These are phyloP conservation scores for Anoplius nigerrimus DNA, from an alignment of 2,888 invertebrate genomes.

Conservation along the genomic window DNA sequence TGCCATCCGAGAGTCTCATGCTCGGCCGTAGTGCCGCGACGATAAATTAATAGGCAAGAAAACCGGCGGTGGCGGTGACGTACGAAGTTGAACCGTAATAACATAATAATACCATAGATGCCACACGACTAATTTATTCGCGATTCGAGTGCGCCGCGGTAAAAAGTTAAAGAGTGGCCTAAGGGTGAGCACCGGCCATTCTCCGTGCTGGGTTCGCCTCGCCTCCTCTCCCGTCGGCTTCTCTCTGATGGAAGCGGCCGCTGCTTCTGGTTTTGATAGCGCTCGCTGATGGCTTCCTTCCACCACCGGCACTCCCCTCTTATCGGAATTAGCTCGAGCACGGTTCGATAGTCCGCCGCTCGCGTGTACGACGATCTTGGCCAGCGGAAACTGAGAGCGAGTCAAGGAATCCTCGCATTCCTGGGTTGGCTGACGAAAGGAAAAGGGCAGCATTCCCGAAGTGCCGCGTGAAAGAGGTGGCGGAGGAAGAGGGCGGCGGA, in stretches of 20 bases:
- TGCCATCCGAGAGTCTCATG: conserved; percentile 32
- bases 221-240: neutral
- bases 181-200: conserved; percentile 23
- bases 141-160: conserved; percentile 29
- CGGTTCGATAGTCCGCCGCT: too few relatives aligned
- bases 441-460: conserved; percentile 17
- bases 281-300: too few relatives aligned
- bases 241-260: too few relatives aligned
- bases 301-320: neutral
- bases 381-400: too few relatives aligned
- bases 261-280: too few relatives aligned
- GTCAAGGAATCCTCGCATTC: neutral
- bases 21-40: conserved; percentile 36
- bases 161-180: conserved; percentile 38
- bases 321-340: too few relatives aligned
- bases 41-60: conserved; percentile 55
- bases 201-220: neutral
- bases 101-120: conserved; percentile 51
- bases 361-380: too few relatives aligned
- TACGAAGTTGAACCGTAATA: conserved; percentile 43
- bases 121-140: conserved; percentile 49
- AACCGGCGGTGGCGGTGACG: conserved; percentile 17
- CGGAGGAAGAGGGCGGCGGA: neutral
- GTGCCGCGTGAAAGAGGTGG: neutral
- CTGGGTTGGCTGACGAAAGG: neutral